These are phyloP conservation scores for Acyrthosiphon pisum DNA, from an alignment of 1,140 invertebrate species.

Conservation along the genomic window DNA sequence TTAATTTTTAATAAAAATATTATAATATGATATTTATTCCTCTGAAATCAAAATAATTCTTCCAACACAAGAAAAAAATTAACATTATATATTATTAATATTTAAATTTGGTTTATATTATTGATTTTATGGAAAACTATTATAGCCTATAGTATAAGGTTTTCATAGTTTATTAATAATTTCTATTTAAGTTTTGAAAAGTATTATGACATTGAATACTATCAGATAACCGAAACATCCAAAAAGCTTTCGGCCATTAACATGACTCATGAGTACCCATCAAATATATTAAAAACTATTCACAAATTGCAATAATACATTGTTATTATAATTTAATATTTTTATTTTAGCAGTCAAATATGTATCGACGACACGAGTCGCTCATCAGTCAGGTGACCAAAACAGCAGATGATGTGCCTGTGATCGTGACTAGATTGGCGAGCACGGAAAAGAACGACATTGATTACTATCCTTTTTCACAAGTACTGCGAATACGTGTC, in stretches of 20 bases:
- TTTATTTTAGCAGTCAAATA: neutral
- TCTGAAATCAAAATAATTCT: neutral
- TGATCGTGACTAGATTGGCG: slow-evolving; percentile 48
- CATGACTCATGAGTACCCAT: neutral
- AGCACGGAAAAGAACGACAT: slow-evolving; percentile 43
- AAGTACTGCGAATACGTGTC: slow-evolving; percentile 56
- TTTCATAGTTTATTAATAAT: neutral
- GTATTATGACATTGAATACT: neutral
- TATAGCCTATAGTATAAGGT: neutral
- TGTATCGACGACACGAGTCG: slow-evolving; percentile 52
- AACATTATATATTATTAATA: neutral
- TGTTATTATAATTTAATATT: neutral
- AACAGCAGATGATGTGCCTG: slow-evolving; percentile 26
- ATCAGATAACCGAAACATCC: neutral
- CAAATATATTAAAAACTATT: neutral
- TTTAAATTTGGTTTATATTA: no score
- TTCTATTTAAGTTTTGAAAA: neutral
- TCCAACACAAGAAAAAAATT: neutral
- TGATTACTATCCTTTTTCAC: slow-evolving; percentile 56
- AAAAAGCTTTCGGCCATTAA: neutral
- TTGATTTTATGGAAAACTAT: neutral
- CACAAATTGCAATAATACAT: neutral
- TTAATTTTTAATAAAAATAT: neutral
- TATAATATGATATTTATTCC: neutral
- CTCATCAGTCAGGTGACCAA: slow-evolving; percentile 47